A percentile compares a stretch with the other conserved stretches of the same genome.
Evolutionary conservation across 2,113 vertebrate genomes (phyloP).

Genomic region (Daphoenositta chrysoptera): DNA sequence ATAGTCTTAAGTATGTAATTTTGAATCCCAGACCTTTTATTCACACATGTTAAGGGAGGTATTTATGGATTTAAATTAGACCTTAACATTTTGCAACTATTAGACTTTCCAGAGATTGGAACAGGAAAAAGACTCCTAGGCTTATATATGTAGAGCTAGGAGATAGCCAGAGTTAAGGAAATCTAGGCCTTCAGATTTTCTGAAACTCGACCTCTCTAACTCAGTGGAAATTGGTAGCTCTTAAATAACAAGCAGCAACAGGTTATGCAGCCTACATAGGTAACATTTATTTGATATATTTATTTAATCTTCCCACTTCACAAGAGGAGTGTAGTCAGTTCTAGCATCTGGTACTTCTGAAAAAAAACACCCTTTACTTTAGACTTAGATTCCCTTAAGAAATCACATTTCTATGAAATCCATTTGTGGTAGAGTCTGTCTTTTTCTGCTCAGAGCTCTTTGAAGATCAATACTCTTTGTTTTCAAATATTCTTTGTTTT

Average conservation of each 20-base stretch:
- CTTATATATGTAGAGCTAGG: not conserved
- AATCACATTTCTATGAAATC: not conserved
- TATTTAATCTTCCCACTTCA: slow-evolving; percentile 26
- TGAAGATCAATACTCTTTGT: not conserved
- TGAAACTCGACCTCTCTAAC: not conserved
- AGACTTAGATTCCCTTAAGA: not conserved
- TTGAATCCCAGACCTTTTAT: not conserved
- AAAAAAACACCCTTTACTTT: not conserved
- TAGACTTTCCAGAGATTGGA: not conserved
- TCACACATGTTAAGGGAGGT: not conserved
- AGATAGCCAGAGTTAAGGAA: not conserved
- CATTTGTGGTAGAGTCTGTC: not conserved
- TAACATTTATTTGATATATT: not conserved
- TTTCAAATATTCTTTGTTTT: not conserved
- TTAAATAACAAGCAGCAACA: not conserved
- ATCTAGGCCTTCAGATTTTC: not conserved
- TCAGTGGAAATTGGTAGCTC: not conserved
- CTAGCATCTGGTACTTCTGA: slow-evolving; percentile 36
- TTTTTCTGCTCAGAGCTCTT: not conserved
- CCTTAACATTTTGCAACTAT: not conserved
- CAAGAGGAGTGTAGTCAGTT: not conserved
- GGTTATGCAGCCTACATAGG: slow-evolving; percentile 4
- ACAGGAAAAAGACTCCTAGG: not conserved
- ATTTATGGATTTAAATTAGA: not conserved
- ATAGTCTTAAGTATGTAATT: not conserved